Conservation (phyloP, 1,140 invertebrate genomes). For the Drosophila bifasciata region DNA sequence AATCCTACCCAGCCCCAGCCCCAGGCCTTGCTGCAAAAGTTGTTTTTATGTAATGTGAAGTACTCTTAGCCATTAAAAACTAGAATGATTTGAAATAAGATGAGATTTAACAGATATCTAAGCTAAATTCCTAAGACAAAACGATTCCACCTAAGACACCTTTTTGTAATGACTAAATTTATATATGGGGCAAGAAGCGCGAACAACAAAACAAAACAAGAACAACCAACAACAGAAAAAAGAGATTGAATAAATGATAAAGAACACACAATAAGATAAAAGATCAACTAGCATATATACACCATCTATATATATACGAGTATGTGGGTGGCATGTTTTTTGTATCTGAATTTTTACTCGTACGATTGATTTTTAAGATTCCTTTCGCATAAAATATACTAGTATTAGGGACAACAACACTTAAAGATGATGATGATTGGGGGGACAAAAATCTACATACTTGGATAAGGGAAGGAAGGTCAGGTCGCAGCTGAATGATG, state of each 20-base stretch:
- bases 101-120: slow-evolving; percentile 72
- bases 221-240: slow-evolving; percentile 33
- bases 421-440: neutral
- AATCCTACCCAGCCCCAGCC: slow-evolving; percentile 26
- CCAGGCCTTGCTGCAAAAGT: slow-evolving; percentile 23
- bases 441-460: slow-evolving; percentile 8
- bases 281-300: slow-evolving; percentile 31
- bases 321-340: slow-evolving; percentile 58
- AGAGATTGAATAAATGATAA: slow-evolving; percentile 40
- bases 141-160: slow-evolving; percentile 81
- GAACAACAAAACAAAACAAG: slow-evolving; percentile 28
- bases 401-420: slow-evolving; percentile 21
- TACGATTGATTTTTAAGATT: slow-evolving; percentile 10
- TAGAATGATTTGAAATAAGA: slow-evolving; percentile 82
- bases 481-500: slow-evolving; percentile 29
- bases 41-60: slow-evolving; percentile 45
- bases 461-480: slow-evolving; percentile 29
- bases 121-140: slow-evolving; percentile 82
- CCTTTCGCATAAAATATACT: slow-evolving; percentile 2
- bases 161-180: slow-evolving; percentile 80
- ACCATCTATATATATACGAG: slow-evolving; percentile 2
- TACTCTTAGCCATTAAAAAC: slow-evolving; percentile 75
- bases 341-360: slow-evolving; percentile 46
- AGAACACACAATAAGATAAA: slow-evolving; percentile 47
- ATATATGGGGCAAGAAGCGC: slow-evolving; percentile 57